Conservation (phyloP, 2,888 invertebrate genomes). For the Xylophagus ater region DNA sequence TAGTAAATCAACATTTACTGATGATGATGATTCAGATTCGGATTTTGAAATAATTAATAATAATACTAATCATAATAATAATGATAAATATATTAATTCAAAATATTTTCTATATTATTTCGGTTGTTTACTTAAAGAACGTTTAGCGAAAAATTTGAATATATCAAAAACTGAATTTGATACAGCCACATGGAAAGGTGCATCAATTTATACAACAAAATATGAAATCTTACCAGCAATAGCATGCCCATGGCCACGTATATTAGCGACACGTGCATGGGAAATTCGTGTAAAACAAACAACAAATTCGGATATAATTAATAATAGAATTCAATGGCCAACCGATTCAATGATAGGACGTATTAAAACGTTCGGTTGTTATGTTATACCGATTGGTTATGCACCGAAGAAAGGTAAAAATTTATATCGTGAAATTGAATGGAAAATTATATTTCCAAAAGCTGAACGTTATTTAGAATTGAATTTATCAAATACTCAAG, state of each 20-base stretch:
- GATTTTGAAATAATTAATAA: constrained; percentile 19
- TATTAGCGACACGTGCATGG: constrained; percentile 61
- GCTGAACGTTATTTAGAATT: constrained; percentile 66
- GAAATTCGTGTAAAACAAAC: constrained; percentile 47
- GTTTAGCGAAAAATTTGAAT: constrained; percentile 47
- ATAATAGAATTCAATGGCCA: constrained; percentile 57
- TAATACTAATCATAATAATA: constrained; percentile 14
- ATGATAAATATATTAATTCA: constrained; percentile 46
- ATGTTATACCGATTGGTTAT: constrained; percentile 59
- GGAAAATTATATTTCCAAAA: constrained; percentile 67
- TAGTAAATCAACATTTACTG: constrained; percentile 22
- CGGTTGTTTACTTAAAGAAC: constrained; percentile 49
- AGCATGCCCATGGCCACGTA: constrained; percentile 56
- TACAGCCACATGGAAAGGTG: constrained; percentile 50
- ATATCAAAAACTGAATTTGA: constrained; percentile 45
- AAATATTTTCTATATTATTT: constrained; percentile 58
- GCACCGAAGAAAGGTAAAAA: constrained; percentile 51
- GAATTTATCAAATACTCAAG: constrained; percentile 57
- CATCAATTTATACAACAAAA: constrained; percentile 52
- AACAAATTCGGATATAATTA: constrained; percentile 46
- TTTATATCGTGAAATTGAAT: constrained; percentile 55
- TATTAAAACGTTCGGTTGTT: constrained; percentile 54
- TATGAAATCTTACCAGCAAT: constrained; percentile 64
- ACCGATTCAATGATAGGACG: constrained; percentile 53
- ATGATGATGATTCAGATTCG: constrained; percentile 19